Evolutionary conservation across 2,113 vertebrate genomes (phyloP).

Genomic region (Tragelaphus strepsiceros): DNA sequence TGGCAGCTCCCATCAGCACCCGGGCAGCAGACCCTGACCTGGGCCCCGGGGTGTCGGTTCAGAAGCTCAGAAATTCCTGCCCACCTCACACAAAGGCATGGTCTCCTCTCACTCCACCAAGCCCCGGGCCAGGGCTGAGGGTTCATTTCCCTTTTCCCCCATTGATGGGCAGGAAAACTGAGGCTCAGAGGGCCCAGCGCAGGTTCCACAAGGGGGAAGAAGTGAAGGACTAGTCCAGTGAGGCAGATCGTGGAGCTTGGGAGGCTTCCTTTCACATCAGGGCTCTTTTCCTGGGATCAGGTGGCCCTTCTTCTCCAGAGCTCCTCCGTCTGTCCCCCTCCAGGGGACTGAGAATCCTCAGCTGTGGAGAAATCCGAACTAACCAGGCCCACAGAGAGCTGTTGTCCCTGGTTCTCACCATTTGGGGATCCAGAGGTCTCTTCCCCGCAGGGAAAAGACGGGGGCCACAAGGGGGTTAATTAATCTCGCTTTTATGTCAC

Average conservation of each 20-base stretch:
- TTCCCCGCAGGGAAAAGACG: no score
- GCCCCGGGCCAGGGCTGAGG: not conserved
- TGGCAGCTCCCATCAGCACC: not conserved
- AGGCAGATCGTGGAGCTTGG: not conserved
- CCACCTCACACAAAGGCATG: not conserved
- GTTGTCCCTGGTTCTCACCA: not conserved
- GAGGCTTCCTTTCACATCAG: not conserved
- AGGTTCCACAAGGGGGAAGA: not conserved
- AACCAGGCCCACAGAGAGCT: not conserved
- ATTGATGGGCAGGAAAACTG: not conserved
- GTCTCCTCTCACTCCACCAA: no score
- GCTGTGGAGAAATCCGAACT: not conserved
- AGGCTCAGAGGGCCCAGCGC: not conserved
- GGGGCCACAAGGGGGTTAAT: not conserved
- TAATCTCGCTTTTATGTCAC: accelerated
- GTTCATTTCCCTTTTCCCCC: no score
- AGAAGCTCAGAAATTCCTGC: not conserved
- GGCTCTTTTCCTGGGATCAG: not conserved
- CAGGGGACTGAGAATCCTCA: not conserved
- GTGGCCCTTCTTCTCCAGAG: not conserved
- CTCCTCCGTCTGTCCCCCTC: not conserved
- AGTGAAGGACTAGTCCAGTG: not conserved
- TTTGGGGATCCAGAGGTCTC: not conserved
- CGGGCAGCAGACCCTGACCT: not conserved
- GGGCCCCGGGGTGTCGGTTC: no score